Base-by-base conservation (phyloP, 2,888 invertebrate genomes). In the Cryptosula pallasiana region DNA sequence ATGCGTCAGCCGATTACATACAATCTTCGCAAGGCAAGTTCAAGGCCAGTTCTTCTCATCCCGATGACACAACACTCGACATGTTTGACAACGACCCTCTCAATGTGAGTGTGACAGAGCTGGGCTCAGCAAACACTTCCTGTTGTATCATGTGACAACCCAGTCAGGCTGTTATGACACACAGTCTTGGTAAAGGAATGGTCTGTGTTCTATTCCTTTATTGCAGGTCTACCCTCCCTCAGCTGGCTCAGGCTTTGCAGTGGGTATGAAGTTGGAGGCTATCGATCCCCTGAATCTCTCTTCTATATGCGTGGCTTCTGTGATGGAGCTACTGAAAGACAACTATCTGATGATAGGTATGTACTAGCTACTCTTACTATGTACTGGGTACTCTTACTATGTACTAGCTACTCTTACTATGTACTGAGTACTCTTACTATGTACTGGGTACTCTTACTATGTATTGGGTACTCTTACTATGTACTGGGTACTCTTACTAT, bases 271-370 rank as follows among this genome's bases (percentile, higher is more conserved):
- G 84, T 86, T 99, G 54, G 98, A 99, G 87, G 96, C 97, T 0
- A 93, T 98, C 73, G 98, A 99, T 87, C 98, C 98, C 0, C 87
- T 98, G 1, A 97, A 98, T 84, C 87, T 97, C 54, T 93, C 95
- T 0, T 91, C 94, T 0, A 93, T 98, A 73, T 95, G 95, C 83
- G 95, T 94, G 0, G 97, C 97, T 0, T 95, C 96, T 0, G 93
- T 98, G 0, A 94, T 93, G 90, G 92, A 92, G 84, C 95, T 96
- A 72, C 86, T 97, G 36, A 90, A 91, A 77, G 92, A 92, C 82
- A 94, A 94, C 73, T 97, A 95, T 81, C 90, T 98, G 84, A 95
- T 97, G 94, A 93, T 98, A 75, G 89, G 55, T 63, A 16, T 29
- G 63, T 63, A 2, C 3, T n/a, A n/a, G n/a, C n/a, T n/a, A n/a